phyloP scores from a whole-genome alignment of 2,113 vertebrate genomes.

The Channa argus region DNA sequence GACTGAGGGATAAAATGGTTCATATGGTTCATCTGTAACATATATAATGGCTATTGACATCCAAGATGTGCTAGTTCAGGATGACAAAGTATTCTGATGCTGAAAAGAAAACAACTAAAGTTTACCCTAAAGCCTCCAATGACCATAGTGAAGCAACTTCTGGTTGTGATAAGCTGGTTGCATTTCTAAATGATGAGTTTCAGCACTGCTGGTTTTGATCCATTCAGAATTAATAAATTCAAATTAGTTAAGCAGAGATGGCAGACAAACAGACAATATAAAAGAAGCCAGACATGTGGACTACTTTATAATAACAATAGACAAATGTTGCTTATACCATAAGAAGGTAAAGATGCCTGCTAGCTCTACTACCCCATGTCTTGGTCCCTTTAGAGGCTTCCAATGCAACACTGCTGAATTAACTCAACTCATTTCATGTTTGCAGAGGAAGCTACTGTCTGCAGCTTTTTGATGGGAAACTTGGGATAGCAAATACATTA shows the following conservation, averaged over 20 bases:
- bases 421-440: no score
- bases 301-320: background rate
- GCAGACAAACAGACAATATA: background rate
- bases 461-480: background rate
- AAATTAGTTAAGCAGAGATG: no score
- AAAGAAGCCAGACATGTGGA: background rate
- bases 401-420: background rate
- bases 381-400: background rate
- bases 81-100: background rate
- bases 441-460: background rate
- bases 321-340: background rate
- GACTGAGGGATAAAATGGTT: constrained; percentile 33
- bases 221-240: background rate
- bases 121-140: constrained; percentile 4
- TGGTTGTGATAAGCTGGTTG: background rate
- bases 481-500: no score
- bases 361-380: background rate
- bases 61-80: constrained; percentile 6
- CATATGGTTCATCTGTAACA: constrained; percentile 45
- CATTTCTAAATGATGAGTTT: constrained; percentile 5
- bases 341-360: background rate
- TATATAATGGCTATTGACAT: constrained; percentile 45
- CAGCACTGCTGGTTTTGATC: background rate
- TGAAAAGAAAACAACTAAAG: constrained; percentile 13
- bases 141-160: background rate